Percentiles rank a stretch among this genome's conserved stretches.
Evolutionary conservation across 2,888 invertebrate species (phyloP).

Genomic region (Stenotaenia linearis): DNA sequence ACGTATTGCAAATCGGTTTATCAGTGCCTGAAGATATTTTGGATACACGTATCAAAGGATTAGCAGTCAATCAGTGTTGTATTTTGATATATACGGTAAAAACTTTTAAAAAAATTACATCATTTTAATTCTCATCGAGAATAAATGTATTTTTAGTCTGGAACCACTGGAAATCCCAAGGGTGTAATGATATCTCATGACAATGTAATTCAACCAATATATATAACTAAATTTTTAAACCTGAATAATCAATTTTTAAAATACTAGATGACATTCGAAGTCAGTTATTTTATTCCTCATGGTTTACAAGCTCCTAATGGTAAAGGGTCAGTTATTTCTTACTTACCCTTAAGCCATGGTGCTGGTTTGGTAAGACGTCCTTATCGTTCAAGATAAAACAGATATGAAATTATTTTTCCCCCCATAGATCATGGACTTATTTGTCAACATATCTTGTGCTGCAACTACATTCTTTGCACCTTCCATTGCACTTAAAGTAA

Average conservation of each 20-base stretch:
- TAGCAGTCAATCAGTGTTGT: constrained; percentile 45
- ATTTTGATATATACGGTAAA: constrained; percentile 44
- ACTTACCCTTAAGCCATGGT: not conserved
- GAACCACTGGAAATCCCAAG: not conserved
- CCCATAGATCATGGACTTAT: not conserved
- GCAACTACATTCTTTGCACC: too few relatives aligned
- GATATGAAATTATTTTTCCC: not conserved
- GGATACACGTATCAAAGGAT: constrained; percentile 40
- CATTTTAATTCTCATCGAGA: too few relatives aligned
- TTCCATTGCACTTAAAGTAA: too few relatives aligned
- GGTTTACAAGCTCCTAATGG: not conserved
- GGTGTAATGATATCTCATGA: not conserved
- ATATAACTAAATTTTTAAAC: not conserved
- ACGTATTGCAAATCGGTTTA: constrained; percentile 42
- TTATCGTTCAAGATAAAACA: not conserved
- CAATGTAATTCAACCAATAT: not conserved
- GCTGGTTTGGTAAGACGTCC: not conserved
- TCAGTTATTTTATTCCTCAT: not conserved
- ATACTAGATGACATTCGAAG: not conserved
- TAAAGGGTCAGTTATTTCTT: not conserved
- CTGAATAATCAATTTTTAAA: not conserved
- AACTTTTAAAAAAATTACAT: too few relatives aligned
- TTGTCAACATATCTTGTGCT: too few relatives aligned
- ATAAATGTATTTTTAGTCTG: not conserved
- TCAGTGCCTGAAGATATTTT: constrained; percentile 41